These are phyloP conservation scores for Pongo abelii DNA, from an alignment of 2,113 vertebrate species.

Conservation along the genomic window DNA sequence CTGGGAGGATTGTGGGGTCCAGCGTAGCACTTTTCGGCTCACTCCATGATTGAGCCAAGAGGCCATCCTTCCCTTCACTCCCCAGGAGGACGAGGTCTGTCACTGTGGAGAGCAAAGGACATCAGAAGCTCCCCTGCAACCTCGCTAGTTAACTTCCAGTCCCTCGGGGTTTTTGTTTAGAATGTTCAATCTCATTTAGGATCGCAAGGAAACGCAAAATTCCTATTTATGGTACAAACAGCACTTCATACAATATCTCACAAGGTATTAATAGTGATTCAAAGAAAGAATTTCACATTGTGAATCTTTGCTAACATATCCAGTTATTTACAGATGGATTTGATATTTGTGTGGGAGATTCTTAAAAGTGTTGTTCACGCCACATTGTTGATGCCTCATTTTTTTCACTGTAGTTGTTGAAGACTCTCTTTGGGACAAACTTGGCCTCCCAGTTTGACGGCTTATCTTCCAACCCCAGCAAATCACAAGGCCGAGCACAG, in stretches of 20 bases:
- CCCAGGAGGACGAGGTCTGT: no score
- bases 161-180: neutral
- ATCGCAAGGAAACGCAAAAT: neutral
- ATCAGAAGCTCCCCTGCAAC: neutral
- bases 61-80: accelerated
- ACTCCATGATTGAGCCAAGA: neutral
- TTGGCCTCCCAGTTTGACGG: slow-evolving; percentile 95
- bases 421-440: slow-evolving; percentile 98
- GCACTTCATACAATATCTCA: neutral
- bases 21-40: accelerated
- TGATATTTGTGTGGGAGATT: neutral
- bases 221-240: no score
- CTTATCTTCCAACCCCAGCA: slow-evolving; percentile 89
- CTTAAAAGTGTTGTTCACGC: neutral
- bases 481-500: slow-evolving; percentile 93
- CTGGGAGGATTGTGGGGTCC: neutral
- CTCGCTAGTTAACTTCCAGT: accelerated
- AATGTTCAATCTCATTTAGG: neutral
- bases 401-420: slow-evolving; percentile 88
- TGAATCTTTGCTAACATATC: neutral
- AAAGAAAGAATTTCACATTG: neutral
- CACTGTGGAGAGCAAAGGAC: neutral
- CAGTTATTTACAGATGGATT: neutral
- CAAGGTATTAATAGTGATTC: accelerated
- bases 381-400: neutral